Evolutionary conservation across 1,140 invertebrate species (phyloP).

Genomic region (Cheumatopsyche charites): DNA sequence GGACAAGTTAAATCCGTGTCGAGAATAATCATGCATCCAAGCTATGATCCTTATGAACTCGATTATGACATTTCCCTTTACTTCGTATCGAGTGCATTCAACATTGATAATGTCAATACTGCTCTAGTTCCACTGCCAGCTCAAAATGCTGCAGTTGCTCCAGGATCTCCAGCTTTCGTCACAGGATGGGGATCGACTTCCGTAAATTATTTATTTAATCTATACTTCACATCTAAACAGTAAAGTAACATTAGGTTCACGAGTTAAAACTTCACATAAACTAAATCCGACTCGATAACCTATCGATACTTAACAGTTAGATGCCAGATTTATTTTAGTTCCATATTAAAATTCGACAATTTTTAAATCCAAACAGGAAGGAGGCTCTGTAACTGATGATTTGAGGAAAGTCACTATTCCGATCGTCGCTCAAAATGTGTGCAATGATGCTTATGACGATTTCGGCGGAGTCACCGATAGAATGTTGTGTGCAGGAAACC

Average conservation of each 20-base stretch:
- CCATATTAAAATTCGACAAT: background rate
- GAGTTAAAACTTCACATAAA: slow-evolving; percentile 23
- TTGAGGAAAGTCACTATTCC: slow-evolving; percentile 15
- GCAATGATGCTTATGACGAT: slow-evolving; percentile 48
- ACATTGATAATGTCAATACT: background rate
- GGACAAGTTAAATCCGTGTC: slow-evolving; percentile 30
- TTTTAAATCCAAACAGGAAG: background rate
- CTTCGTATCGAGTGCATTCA: background rate
- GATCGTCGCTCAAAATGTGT: slow-evolving; percentile 45
- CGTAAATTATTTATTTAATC: background rate
- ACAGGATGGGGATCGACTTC: slow-evolving; percentile 28
- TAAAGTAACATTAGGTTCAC: too few relatives aligned
- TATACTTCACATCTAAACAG: too few relatives aligned
- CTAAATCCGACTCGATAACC: too few relatives aligned
- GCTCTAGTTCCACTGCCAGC: background rate
- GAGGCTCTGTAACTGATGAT: background rate
- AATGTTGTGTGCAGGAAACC: slow-evolving; percentile 71
- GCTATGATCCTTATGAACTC: background rate
- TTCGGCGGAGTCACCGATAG: slow-evolving; percentile 61
- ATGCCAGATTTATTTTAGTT: background rate
- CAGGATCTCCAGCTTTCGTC: slow-evolving; percentile 8
- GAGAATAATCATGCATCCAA: slow-evolving; percentile 1
- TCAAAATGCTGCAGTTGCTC: background rate
- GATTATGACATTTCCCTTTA: slow-evolving; percentile 40
- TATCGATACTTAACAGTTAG: too few relatives aligned